These are phyloP conservation scores for Lampropteryx suffumata DNA, from an alignment of 2,888 invertebrate species.

Conservation along the genomic window DNA sequence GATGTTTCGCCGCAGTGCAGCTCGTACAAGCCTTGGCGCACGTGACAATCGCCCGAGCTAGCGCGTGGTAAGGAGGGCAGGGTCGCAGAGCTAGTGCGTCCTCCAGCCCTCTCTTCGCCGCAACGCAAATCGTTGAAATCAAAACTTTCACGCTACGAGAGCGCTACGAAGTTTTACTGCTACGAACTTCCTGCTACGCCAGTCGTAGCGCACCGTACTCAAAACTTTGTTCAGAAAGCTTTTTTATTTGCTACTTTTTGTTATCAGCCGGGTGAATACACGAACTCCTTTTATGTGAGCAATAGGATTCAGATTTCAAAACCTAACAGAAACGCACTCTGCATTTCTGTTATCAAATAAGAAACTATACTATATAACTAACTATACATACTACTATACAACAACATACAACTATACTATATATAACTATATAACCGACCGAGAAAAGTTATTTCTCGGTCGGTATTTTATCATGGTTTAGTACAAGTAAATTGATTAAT, in stretches of 20 bases:
- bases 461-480: too few relatives aligned
- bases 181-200: slow-evolving; percentile 83
- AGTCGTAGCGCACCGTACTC: slow-evolving; percentile 76
- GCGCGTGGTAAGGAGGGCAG: slow-evolving; percentile 51
- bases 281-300: slow-evolving; percentile 51
- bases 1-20: slow-evolving; percentile 20
- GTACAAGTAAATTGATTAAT: too few relatives aligned
- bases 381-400: too few relatives aligned
- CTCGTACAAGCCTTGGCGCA: not conserved
- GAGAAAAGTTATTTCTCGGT: too few relatives aligned
- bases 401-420: too few relatives aligned
- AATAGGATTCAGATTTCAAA: slow-evolving; percentile 48
- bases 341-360: slow-evolving; percentile 40
- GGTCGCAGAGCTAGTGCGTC: slow-evolving; percentile 73
- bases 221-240: slow-evolving; percentile 80
- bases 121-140: slow-evolving; percentile 83
- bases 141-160: slow-evolving; percentile 83
- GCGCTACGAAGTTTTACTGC: slow-evolving; percentile 83
- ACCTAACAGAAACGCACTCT: too few relatives aligned
- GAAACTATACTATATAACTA: too few relatives aligned
- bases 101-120: slow-evolving; percentile 76
- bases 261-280: slow-evolving; percentile 72
- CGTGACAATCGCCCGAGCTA: slow-evolving; percentile 3
- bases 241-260: slow-evolving; percentile 80
- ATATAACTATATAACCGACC: too few relatives aligned